A percentile compares a stretch with the other conserved stretches of the same genome.
These are phyloP conservation scores for Halesus radiatus DNA, from an alignment of 1,140 invertebrate species.

Conservation along the genomic window DNA sequence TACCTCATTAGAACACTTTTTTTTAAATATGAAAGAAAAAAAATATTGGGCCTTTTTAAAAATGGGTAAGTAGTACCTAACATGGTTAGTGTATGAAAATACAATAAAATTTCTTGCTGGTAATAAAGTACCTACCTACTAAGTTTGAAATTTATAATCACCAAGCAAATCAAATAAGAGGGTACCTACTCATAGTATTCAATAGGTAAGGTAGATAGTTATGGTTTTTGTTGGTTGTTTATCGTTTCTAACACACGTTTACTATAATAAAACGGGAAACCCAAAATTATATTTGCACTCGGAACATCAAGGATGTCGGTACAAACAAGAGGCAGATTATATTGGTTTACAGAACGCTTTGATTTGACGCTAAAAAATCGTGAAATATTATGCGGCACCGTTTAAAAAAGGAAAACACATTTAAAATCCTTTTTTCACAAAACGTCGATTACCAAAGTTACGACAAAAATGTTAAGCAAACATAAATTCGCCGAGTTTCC, in stretches of 20 bases:
- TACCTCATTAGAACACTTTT: too few species aligned
- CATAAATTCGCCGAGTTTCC: slow-evolving; percentile 20
- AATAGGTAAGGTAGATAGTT: too few species aligned
- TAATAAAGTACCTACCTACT: too few species aligned
- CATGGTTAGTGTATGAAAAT: too few species aligned
- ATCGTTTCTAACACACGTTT: neutral
- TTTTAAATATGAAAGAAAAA: too few species aligned
- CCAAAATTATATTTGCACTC: neutral
- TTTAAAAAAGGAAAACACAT: slow-evolving; percentile 32
- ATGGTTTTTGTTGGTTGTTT: neutral
- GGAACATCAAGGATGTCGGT: neutral
- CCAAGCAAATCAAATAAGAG: too few species aligned
- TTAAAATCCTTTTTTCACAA: slow-evolving; percentile 37
- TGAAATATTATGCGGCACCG: neutral
- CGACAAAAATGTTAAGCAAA: slow-evolving; percentile 29
- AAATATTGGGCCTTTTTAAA: too few species aligned
- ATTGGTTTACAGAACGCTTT: slow-evolving; percentile 6
- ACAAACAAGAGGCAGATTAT: neutral
- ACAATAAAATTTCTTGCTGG: too few species aligned
- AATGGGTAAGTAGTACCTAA: too few species aligned
- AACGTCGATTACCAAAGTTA: slow-evolving; percentile 30
- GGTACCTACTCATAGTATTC: too few species aligned
- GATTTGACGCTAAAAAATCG: slow-evolving; percentile 7
- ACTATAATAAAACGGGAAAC: neutral
- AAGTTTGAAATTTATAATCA: too few species aligned